Conservation (phyloP, 2,113 vertebrate species). For the Tonatia bakeri region DNA sequence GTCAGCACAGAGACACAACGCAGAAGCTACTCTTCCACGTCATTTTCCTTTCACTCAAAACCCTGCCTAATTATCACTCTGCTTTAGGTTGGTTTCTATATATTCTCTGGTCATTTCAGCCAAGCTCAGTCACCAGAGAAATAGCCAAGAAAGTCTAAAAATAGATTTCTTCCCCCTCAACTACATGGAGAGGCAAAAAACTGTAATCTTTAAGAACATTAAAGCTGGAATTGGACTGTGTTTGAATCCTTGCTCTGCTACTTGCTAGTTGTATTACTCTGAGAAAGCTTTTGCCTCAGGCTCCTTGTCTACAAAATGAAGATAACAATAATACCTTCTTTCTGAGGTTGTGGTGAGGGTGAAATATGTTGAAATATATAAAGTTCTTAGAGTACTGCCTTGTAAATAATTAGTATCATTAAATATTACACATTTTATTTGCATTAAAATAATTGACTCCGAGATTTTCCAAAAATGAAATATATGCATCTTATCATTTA, state of each 20-base stretch:
- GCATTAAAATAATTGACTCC: background rate
- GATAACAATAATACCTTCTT: background rate
- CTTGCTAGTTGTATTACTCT: background rate
- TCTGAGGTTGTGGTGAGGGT: background rate
- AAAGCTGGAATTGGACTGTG: background rate
- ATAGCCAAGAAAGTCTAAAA: background rate
- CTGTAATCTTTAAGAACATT: background rate
- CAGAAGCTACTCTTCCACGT: background rate
- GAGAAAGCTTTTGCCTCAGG: background rate
- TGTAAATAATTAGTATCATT: background rate
- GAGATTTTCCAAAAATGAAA: background rate
- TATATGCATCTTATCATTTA: background rate
- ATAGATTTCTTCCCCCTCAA: no score
- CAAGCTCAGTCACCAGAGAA: background rate
- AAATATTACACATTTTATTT: background rate
- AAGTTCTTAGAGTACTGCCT: background rate
- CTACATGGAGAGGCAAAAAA: background rate
- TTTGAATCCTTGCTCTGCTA: background rate
- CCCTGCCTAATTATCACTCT: background rate
- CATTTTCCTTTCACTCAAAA: background rate
- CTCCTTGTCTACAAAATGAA: no score
- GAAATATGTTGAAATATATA: background rate
- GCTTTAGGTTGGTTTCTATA: background rate
- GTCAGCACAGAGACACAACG: background rate
- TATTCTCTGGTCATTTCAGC: background rate